Base-by-base conservation (phyloP, 2,888 invertebrate genomes). In the Sphecodes monilicornis region DNA sequence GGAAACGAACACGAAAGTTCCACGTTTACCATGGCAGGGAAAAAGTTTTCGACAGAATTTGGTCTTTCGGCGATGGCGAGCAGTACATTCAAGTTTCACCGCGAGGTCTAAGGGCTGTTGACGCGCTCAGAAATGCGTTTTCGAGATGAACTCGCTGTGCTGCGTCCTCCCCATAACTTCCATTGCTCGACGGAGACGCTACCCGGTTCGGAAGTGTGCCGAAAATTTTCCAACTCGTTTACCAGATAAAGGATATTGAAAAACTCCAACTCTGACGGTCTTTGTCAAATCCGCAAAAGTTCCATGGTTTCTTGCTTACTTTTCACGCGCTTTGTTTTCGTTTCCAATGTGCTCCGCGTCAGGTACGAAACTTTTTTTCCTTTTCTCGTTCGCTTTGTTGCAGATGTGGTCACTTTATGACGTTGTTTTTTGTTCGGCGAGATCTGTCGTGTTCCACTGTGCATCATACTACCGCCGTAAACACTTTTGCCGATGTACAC, bases 31-130 rank as follows among this genome's bases (percentile, higher is more conserved):
- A 72, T 39, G 66, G 29, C 75, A 76, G 26, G 77, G 81, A 26
- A 84, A 90, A 90, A 90, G 80, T 90, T 90, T 80, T 73, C 80
- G 82, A 68, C 66, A 87, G 80, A 90, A 90, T 90, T 89, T 60
- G 81, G 82, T 81, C 79, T 78, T 78, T 69, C 78, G 81, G 69
- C 86, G 81, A 70, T 50, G 82, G 26, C 78, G 66, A 66, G 73
- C 68, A 76, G 76, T 69, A 78, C 82, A 84, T 87, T 78, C 87
- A 90, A 89, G 89, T 89, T 90, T 80, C 75, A n/a, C 50, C 78
- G 80, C 75, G 46, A 66, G 80, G 89, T 84, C 90, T 84, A 82
- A 83, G 87, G 76, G 78, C 80, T 80, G 90, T 78, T 85, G 86
- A 82, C 86, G 76, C 85, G 80, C 80, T 78, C 84, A 80, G 87